Evolutionary conservation across 1,140 invertebrate genomes (phyloP).

Genomic region (Andricus grossulariae): DNA sequence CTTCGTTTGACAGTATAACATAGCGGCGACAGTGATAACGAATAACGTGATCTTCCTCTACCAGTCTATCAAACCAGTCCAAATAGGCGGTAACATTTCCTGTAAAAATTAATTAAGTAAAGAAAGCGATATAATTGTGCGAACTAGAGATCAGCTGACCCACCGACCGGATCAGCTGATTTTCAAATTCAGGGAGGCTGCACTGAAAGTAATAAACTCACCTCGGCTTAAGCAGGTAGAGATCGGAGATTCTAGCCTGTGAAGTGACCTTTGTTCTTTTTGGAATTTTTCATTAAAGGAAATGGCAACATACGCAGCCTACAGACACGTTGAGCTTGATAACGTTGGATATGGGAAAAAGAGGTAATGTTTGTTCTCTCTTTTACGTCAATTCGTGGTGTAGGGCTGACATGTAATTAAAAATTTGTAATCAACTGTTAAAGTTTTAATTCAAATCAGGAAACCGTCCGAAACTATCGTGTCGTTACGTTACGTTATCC

Average conservation of each 20-base stretch:
- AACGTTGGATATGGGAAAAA: conserved; percentile 84
- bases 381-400: not conserved
- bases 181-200: conserved; percentile 2
- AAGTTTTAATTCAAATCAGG: too few species aligned
- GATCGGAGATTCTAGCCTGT: not conserved
- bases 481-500: too few species aligned
- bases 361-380: conserved; percentile 73
- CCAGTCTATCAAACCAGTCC: too few species aligned
- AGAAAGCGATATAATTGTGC: too few species aligned
- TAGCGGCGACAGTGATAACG: not conserved
- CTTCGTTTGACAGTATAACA: conserved; percentile 53
- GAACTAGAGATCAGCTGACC: not conserved
- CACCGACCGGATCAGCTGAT: conserved; percentile 7
- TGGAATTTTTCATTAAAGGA: conserved; percentile 28
- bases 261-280: not conserved
- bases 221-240: conserved; percentile 11
- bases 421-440: too few species aligned
- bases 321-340: conserved; percentile 83
- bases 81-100: too few species aligned
- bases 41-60: too few species aligned
- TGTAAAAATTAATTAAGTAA: too few species aligned
- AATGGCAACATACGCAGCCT: conserved; percentile 83
- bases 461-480: too few species aligned
- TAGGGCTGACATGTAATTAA: too few species aligned
- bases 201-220: not conserved